Base-by-base conservation (phyloP, 2,797 vertebrate genomes). In the Psittacula echo region DNA sequence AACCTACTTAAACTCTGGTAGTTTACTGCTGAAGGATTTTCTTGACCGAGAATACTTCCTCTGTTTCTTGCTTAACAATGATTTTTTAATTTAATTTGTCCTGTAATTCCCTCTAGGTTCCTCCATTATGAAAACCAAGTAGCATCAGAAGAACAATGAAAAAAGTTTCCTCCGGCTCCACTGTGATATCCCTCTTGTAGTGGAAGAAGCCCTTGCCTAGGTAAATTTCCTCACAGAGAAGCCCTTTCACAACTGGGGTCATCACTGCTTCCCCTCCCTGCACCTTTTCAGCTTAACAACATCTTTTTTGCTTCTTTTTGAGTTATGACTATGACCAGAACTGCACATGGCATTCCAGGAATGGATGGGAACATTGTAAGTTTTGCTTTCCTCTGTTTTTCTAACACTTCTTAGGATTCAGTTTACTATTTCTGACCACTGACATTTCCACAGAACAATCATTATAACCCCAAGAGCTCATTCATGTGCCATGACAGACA, bases 311-410 rank as follows among this genome's bases (percentile, higher is more conserved):
- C 39, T 65, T 74, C 48, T 21, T 44, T 39, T 32, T 22, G 3
- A 70, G 34, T 44, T 73, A 70, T 13, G 18, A 83, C 47, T 45
- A 27, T 7, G 8, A 90, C 70, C 29, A 76, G 37, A 62, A 60
- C 30, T 1, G 2, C 39, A 41, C 8, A 30, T 1, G 1, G 0
- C 30, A 34, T 44, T 79, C 44, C 51, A 71, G 32, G n/a, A 82
- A 64, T 2, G 6, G 70, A 77, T 10, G 7, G 27, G 47, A 62
- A 48, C 66, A 56, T 44, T 76, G 42, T 26, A 56, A 58, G 16
- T n/a, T 76, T 76, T 62, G 18, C 37, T 68, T 82, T 76, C 51
- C 74, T 54, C 48, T 24, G 12, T 29, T 62, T 80, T 86, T 37
- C 47, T 87, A 54, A 67, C 21, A 66, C 34, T 45, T 79, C 50